Conservation (phyloP, 2,888 invertebrate genomes). For the Sarcophaga caerulescens region DNA sequence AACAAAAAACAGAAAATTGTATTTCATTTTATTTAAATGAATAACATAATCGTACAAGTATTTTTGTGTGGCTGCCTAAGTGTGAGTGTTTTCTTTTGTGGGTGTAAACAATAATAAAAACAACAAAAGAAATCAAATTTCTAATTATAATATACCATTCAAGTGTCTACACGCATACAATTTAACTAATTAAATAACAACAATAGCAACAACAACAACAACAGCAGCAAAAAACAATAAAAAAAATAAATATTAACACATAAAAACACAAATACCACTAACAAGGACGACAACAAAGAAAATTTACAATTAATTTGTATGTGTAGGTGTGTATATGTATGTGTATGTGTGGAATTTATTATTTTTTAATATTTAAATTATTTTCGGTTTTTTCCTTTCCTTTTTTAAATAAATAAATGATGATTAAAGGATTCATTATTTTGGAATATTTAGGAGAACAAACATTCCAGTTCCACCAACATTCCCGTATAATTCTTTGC, state of each 20-base stretch:
- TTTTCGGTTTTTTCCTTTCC: background rate
- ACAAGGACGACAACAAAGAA: conserved; percentile 34
- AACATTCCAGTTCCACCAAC: too few relatives aligned
- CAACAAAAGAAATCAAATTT: conserved; percentile 48
- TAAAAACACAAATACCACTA: conserved; percentile 31
- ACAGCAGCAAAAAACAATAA: background rate
- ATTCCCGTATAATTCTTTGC: too few relatives aligned
- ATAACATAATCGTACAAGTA: background rate
- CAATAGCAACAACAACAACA: conserved; percentile 12
- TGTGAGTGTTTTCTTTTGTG: conserved; percentile 15
- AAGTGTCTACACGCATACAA: conserved; percentile 64
- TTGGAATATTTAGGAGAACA: too few relatives aligned
- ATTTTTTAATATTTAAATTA: conserved; percentile 26
- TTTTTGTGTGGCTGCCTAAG: background rate
- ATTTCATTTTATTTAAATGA: background rate
- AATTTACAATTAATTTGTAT: conserved; percentile 31
- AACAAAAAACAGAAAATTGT: background rate
- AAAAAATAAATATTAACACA: conserved; percentile 58
- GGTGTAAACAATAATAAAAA: conserved; percentile 48
- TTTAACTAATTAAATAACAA: conserved; percentile 64
- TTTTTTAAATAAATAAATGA: too few relatives aligned
- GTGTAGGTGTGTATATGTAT: background rate
- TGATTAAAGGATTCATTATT: too few relatives aligned
- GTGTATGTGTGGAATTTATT: conserved; percentile 1
- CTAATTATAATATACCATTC: conserved; percentile 59